These are phyloP conservation scores for Amphipyra berbera DNA, from an alignment of 2,888 invertebrate genomes.

Conservation along the genomic window DNA sequence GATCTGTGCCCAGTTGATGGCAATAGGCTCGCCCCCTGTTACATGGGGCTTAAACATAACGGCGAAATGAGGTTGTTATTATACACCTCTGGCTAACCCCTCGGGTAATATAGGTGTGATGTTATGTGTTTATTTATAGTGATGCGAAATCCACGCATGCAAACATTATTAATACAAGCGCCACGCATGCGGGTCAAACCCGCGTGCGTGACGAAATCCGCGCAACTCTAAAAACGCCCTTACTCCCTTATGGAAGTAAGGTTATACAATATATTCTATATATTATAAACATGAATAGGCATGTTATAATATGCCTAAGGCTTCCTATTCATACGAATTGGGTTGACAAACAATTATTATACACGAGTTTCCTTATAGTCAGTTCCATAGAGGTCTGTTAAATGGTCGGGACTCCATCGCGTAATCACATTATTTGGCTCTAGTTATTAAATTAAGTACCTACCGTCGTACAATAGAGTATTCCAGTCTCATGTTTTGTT, in stretches of 20 bases:
- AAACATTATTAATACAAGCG: no score
- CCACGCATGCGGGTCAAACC: no score
- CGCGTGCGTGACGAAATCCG: no score
- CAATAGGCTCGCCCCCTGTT: no score
- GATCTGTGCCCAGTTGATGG: no score
- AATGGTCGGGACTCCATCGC: constrained; percentile 12
- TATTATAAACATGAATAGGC: constrained; percentile 1
- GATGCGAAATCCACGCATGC: no score
- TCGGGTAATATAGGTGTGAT: no score
- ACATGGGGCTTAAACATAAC: no score
- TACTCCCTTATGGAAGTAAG: background rate
- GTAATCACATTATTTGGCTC: constrained; percentile 28
- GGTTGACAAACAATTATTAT: constrained; percentile 28
- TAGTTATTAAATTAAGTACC: constrained; percentile 27
- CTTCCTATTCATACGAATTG: constrained; percentile 30
- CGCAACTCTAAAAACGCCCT: no score
- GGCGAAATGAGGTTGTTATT: no score
- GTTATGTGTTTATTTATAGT: no score
- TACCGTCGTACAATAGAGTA: constrained; percentile 12
- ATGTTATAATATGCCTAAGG: constrained; percentile 7
- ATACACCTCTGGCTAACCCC: no score
- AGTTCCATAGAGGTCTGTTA: constrained; percentile 13
- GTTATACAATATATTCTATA: background rate
- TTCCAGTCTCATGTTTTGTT: constrained; percentile 11
- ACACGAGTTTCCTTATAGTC: constrained; percentile 16